Evolutionary conservation across 2,113 vertebrate genomes (phyloP), one percentile per base, ranked within the genome.

Genomic region (Nestor notabilis): DNA sequence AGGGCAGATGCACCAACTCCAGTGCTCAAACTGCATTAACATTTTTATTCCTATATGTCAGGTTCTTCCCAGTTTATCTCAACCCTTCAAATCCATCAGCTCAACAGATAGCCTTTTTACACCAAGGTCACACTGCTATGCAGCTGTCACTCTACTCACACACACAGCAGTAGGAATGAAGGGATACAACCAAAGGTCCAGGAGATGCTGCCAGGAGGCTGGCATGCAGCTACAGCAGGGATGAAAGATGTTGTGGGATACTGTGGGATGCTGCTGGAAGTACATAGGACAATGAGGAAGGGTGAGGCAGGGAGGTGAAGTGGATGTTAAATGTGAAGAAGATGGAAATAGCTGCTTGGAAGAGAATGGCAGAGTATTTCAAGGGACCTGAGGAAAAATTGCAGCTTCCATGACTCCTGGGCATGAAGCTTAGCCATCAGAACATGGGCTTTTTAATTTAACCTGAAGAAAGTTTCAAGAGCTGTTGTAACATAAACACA

Each of bases 401-500:
- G 72, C 41, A 64, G 56, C 56, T 90, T 95, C 61, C 72, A 78
- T 33, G 65, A 71, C 86, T 84, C 19, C 78, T 61, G 66, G 83
- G 72, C 86, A 95, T 11, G 72, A 83, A 89, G 71, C 83, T 81
- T 13, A 78, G 83, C 83, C 80, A 86, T 78, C 65, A 95, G 94
- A 92, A 89, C 92, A 60, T n/a, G 28, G 35, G 41, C 23, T 31
- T 93, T 89, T 92, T 68, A 10, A 81, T 87, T 87, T 81, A 55
- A 74, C 83, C 72, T 72, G 52, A 65, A 95, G 79, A 64, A 91
- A 91, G 69, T 92, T 92, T 95, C 77, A 91, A 87, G 89, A 96
- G 87, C 86, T 91, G 69, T 82, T 97, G 15, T 70, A 97, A 96
- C 33, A 93, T 90, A 96, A 97, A 97, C 95, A 97, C 80, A 95